Base-by-base conservation (phyloP, 2,797 vertebrate species). In the Nyctalus aviator region DNA sequence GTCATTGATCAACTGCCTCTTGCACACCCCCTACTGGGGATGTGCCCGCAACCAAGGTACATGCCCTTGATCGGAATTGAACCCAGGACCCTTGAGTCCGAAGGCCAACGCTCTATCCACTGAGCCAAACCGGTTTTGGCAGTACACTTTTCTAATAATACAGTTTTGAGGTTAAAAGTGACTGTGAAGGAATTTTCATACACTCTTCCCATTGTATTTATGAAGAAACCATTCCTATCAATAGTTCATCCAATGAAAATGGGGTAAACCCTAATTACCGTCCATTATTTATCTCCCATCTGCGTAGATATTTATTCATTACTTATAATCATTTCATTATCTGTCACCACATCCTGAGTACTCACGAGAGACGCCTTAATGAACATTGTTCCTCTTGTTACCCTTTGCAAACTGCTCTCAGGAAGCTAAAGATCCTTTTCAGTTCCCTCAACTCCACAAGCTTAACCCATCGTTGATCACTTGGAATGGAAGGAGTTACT, bases 381-480 rank as follows among this genome's bases (percentile, higher is more conserved):
- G 27, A 6, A 7, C 21, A 48, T 4, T 81, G 2, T 35, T 86
- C 44, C 12, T 64, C 48, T 84, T 82, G 23, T 6, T 23, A 21
- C 5, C 20, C 18, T 86, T 85, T 59, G 35, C 66, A 92, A 94
- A 64, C 12, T 55, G 25, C 20, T 48, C 13, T 11, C 6, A 10
- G 55, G 15, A 85, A 85, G 46, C 7, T 25, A 23, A 73, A n/a
- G 27, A 50, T 32, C 59, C 18, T 93, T 83, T 94, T 73, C 73
- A 44, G 37, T 88, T 93, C 79, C 76, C 50, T 81, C 90, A 90
- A 84, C 41, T 53, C 55, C 48, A 23, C 18, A 59, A 89, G 48
- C 23, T 85, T n/a, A 37, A 5, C 13, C 62, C 64, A 72, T 8
- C 27, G 73, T 76, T 75, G 68, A 90, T 41, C 37, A 66, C 11